Evolutionary conservation across 2,113 vertebrate species (phyloP).

Genomic region (Spea multiplicata): DNA sequence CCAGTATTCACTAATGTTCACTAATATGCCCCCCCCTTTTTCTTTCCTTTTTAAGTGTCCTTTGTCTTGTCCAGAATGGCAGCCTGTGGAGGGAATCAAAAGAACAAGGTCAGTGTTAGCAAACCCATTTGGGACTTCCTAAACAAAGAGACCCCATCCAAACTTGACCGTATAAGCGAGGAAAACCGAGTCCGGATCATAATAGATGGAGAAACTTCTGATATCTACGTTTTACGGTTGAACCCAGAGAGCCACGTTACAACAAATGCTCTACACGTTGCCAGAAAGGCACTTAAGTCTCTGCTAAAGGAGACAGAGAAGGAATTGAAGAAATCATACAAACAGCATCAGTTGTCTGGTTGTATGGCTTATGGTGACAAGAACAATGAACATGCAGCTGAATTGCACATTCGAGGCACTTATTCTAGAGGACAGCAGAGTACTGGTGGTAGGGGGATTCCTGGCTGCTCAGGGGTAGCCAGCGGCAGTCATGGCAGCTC

Average conservation of each 20-base stretch:
- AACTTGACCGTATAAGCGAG: conserved; percentile 85
- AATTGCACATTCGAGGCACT: conserved; percentile 70
- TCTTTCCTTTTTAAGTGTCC: conserved; percentile 59
- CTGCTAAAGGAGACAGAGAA: conserved; percentile 69
- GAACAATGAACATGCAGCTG: conserved; percentile 76
- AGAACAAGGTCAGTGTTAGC: conserved; percentile 87
- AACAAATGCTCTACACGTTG: conserved; percentile 54
- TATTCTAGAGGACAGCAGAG: conserved; percentile 63
- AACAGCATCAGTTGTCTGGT: conserved; percentile 75
- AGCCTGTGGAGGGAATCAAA: conserved; percentile 76
- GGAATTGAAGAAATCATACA: conserved; percentile 73
- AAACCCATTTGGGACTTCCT: conserved; percentile 92
- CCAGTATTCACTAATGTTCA: too few species aligned
- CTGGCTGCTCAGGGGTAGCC: conserved; percentile 63
- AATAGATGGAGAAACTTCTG: conserved; percentile 88
- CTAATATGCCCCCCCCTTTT: not conserved
- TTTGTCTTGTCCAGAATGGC: conserved; percentile 72
- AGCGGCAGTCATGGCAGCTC: conserved; percentile 68
- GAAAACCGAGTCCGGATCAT: conserved; percentile 83
- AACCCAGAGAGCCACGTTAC: conserved; percentile 70
- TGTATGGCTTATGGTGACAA: conserved; percentile 82
- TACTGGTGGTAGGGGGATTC: conserved; percentile 62
- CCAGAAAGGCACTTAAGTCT: conserved; percentile 66
- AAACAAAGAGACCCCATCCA: conserved; percentile 79
- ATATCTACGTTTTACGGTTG: conserved; percentile 88